Conservation (phyloP, 1,140 invertebrate genomes). For the Heliconius melpomene region DNA sequence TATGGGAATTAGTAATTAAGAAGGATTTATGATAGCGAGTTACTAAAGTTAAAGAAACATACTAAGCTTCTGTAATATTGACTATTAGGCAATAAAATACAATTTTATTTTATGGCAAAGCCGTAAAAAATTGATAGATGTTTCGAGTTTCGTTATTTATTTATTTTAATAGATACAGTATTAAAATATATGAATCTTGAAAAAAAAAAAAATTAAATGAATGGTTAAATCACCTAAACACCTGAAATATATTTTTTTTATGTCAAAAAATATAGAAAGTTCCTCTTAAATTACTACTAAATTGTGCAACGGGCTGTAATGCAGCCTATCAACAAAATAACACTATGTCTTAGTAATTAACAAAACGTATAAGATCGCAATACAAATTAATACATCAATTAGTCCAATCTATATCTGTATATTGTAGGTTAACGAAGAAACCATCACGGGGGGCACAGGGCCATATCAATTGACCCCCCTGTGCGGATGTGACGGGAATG, state of each 20-base stretch:
- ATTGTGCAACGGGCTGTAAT: no score
- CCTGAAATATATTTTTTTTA: no score
- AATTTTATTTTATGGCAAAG: neutral
- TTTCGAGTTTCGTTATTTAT: no score
- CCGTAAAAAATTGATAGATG: neutral
- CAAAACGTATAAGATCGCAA: neutral
- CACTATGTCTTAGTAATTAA: constrained; percentile 40
- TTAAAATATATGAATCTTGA: no score
- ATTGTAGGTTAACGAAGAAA: constrained; percentile 71
- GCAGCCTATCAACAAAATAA: no score
- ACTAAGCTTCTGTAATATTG: no score
- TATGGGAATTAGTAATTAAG: no score
- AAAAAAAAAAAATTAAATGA: no score
- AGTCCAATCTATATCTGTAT: constrained; percentile 63
- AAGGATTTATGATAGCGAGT: neutral
- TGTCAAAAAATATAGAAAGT: no score
- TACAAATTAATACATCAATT: constrained; percentile 43
- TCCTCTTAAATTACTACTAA: no score
- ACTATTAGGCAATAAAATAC: no score
- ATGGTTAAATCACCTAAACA: neutral
- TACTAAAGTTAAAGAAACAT: neutral
- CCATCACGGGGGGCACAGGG: constrained; percentile 63
- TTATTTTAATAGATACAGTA: no score
- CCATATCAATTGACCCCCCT: constrained; percentile 67
- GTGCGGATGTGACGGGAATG: constrained; percentile 45